Evolutionary conservation across 2,113 vertebrate genomes (phyloP).

Genomic region (Pimephales promelas): DNA sequence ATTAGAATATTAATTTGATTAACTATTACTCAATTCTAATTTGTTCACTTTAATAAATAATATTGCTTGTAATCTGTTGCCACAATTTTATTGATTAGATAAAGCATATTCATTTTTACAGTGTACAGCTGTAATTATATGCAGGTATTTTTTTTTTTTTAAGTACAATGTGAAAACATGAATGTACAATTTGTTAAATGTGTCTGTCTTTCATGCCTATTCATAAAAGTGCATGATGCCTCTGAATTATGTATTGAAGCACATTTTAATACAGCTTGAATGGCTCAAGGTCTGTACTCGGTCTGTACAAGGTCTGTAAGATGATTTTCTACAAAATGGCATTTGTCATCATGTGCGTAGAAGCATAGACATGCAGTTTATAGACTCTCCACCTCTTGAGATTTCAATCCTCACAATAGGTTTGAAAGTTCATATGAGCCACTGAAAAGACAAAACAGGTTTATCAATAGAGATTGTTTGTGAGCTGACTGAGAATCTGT

Average conservation of each 20-base stretch:
- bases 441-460: slow-evolving; percentile 24
- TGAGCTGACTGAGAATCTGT: slow-evolving; percentile 35
- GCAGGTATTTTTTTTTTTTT: no score
- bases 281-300: neutral
- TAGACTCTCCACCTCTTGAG: neutral
- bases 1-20: no score
- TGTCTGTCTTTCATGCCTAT: neutral
- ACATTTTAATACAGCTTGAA: neutral
- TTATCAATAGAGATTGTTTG: slow-evolving; percentile 32
- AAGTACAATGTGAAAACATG: no score
- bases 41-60: no score
- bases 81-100: no score
- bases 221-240: neutral
- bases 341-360: neutral
- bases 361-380: neutral
- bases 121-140: no score
- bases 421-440: slow-evolving; percentile 13
- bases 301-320: no score
- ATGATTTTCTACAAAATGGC: neutral
- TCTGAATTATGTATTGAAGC: neutral
- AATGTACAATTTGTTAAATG: no score
- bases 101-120: no score
- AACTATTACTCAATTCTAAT: no score
- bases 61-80: no score
- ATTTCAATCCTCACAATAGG: neutral